A percentile compares a stretch with the other conserved stretches of the same genome.
These are phyloP conservation scores for Drosophila melanogaster DNA, from an alignment of 1,140 invertebrate species.

Conservation along the genomic window Release_6_plus_ISO1_MT NC_004354.4:16132501-16133000, in stretches of 20 bases:
- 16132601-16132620: slow-evolving; percentile 75
- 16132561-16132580: slow-evolving; percentile 46
- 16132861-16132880: not conserved
- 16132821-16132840: not conserved
- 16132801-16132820: slow-evolving; percentile 14
- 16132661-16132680: slow-evolving; percentile 50
- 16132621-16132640: slow-evolving; percentile 15
- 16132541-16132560: slow-evolving; percentile 30
- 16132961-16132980: slow-evolving; percentile 57
- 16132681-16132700: slow-evolving; percentile 65
- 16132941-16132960: slow-evolving; percentile 8
- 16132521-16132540: slow-evolving; percentile 50
- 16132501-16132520: slow-evolving; percentile 36
- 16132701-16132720: slow-evolving; percentile 41
- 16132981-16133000: slow-evolving; percentile 28
- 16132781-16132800: slow-evolving; percentile 51
- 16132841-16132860: slow-evolving; percentile 1
- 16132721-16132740: slow-evolving; percentile 70
- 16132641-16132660: too few relatives aligned
- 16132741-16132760: slow-evolving; percentile 77
- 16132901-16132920: not conserved
- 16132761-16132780: slow-evolving; percentile 76
- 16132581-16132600: slow-evolving; percentile 78
- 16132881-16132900: not conserved
- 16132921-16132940: not conserved